phyloP scores from a whole-genome alignment of 2,113 vertebrate species.

The Phainopepla nitens region DNA sequence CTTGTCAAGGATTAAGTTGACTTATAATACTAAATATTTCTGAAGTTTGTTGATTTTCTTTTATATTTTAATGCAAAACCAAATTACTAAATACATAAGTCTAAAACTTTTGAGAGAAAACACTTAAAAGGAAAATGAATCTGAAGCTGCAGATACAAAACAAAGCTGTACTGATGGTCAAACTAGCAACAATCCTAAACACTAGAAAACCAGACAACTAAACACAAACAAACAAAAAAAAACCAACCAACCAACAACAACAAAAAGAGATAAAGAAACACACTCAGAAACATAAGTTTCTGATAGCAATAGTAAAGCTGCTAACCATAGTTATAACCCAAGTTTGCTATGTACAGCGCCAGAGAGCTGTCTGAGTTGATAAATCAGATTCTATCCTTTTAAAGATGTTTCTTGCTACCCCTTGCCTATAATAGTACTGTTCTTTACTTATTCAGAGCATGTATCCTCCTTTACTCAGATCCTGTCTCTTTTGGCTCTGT shows the following conservation, averaged over 20 bases:
- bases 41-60: neutral
- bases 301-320: neutral
- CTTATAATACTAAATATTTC: neutral
- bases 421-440: slow-evolving; percentile 9
- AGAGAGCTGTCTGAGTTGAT: slow-evolving; percentile 22
- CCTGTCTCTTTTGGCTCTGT: slow-evolving; percentile 52
- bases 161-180: neutral
- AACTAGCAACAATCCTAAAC: neutral
- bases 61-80: neutral
- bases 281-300: neutral
- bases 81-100: neutral
- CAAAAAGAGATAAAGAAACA: rapidly evolving
- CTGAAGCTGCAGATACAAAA: neutral
- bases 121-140: neutral
- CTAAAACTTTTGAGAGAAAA: neutral
- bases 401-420: slow-evolving; percentile 10
- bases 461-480: slow-evolving; percentile 44
- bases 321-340: neutral
- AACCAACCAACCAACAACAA: too few relatives aligned
- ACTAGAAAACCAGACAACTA: neutral
- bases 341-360: neutral
- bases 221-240: neutral
- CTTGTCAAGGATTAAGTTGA: neutral
- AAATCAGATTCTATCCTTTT: slow-evolving; percentile 18
- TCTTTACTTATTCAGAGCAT: slow-evolving; percentile 61